phyloP scores from a whole-genome alignment of 2,113 vertebrate species.

The Echinops telfairi region DNA sequence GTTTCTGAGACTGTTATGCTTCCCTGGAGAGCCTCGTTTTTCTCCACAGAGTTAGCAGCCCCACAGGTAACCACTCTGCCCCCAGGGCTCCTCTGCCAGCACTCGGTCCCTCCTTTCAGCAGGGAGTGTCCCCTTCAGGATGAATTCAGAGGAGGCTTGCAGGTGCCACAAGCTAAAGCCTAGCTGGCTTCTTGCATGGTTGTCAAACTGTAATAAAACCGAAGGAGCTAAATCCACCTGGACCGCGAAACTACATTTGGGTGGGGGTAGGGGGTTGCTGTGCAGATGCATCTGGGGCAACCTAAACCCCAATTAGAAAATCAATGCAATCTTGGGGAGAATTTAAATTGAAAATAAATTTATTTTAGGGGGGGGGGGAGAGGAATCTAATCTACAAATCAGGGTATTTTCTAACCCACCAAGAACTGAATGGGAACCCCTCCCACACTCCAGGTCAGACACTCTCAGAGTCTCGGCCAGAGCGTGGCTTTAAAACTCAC shows the following conservation, averaged over 20 bases:
- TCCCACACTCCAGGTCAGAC: background rate
- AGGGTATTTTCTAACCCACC: background rate
- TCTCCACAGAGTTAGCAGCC: no score
- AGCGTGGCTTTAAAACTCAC: constrained; percentile 12
- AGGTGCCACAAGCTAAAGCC: constrained; percentile 12
- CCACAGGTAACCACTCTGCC: no score
- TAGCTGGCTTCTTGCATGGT: constrained; percentile 3
- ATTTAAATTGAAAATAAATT: no score
- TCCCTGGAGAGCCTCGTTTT: no score
- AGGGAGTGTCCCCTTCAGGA: background rate
- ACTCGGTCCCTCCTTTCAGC: background rate
- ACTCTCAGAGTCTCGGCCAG: constrained; percentile 4
- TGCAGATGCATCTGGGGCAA: background rate
- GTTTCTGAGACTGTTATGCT: no score
- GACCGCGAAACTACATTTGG: constrained; percentile 40
- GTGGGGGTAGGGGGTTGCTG: background rate
- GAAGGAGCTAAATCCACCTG: constrained; percentile 6
- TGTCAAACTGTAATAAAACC: background rate
- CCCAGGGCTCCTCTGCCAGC: background rate
- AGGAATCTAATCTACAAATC: background rate
- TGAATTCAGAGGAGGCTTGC: constrained; percentile 7
- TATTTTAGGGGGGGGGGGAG: background rate
- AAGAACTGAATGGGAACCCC: constrained; percentile 22
- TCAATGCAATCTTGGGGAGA: background rate
- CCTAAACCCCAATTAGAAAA: constrained; percentile 52